These are phyloP conservation scores for Bettongia penicillata DNA, from an alignment of 2,113 vertebrate species.

Conservation along the genomic window DNA sequence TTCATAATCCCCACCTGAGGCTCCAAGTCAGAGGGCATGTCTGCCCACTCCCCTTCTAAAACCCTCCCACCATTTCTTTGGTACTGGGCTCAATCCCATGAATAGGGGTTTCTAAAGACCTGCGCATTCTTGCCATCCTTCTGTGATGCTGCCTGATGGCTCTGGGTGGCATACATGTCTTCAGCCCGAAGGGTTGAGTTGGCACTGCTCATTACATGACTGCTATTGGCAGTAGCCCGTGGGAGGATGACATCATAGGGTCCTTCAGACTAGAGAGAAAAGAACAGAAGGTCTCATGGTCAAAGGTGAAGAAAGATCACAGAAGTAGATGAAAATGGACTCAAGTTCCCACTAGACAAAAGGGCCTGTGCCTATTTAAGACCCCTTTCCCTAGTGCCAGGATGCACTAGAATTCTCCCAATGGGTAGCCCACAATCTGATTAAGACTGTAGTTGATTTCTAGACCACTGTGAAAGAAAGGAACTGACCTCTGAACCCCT, in stretches of 20 bases:
- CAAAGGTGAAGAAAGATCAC: constrained; percentile 15
- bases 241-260: constrained; percentile 90
- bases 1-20: neutral
- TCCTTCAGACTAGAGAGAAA: constrained; percentile 76
- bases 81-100: constrained; percentile 49
- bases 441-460: neutral
- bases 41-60: neutral
- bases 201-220: constrained; percentile 82
- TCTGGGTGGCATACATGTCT: constrained; percentile 74
- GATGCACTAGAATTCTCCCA: neutral
- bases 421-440: neutral
- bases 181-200: constrained; percentile 86
- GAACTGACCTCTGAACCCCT: neutral
- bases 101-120: constrained; percentile 80
- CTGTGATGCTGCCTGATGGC: constrained; percentile 57
- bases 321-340: neutral
- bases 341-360: constrained; percentile 41
- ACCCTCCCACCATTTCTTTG: neutral
- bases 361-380: constrained; percentile 25
- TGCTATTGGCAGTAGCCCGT: constrained; percentile 86
- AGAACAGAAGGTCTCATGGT: constrained; percentile 59
- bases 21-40: neutral
- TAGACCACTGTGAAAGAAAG: neutral
- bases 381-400: neutral
- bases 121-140: constrained; percentile 80